These are phyloP conservation scores for Lochmaea capreae DNA, from an alignment of 2,888 invertebrate species.

Conservation along the genomic window DNA sequence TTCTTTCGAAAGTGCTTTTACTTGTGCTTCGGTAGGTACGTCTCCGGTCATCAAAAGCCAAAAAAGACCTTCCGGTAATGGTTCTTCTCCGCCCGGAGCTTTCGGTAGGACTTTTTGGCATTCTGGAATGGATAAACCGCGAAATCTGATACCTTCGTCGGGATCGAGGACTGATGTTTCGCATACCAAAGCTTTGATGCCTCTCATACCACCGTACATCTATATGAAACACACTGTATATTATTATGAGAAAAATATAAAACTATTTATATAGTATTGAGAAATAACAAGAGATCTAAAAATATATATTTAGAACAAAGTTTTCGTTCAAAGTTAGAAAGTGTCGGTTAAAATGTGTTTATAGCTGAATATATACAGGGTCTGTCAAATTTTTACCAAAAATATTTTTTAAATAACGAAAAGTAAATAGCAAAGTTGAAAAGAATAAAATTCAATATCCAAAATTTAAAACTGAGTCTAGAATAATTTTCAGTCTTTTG, in stretches of 20 bases:
- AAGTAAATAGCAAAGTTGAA: no score
- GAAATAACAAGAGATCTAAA: background rate
- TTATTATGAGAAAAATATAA: background rate
- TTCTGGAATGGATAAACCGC: slow-evolving; percentile 93
- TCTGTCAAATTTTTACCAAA: no score
- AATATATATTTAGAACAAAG: background rate
- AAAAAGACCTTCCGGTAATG: slow-evolving; percentile 92
- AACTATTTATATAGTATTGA: background rate
- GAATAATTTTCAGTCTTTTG: no score
- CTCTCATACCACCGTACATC: slow-evolving; percentile 97
- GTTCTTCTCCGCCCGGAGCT: slow-evolving; percentile 83
- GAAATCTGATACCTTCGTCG: slow-evolving; percentile 95
- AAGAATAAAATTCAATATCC: no score
- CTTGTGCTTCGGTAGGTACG: slow-evolving; percentile 85
- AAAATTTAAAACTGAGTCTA: no score
- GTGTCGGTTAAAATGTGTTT: background rate
- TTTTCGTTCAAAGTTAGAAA: background rate
- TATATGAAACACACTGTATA: slow-evolving; percentile 54
- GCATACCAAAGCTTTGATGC: slow-evolving; percentile 93
- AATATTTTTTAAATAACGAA: no score
- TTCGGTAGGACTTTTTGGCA: slow-evolving; percentile 90
- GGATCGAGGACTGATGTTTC: slow-evolving; percentile 96
- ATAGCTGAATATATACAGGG: no score
- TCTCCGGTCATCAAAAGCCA: slow-evolving; percentile 93
- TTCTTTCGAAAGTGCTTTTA: slow-evolving; percentile 79